A percentile compares a stretch with the other conserved stretches of the same genome.
phyloP scores from a whole-genome alignment of 2,797 vertebrate genomes.

The Crocodylus rhombifer region DNA sequence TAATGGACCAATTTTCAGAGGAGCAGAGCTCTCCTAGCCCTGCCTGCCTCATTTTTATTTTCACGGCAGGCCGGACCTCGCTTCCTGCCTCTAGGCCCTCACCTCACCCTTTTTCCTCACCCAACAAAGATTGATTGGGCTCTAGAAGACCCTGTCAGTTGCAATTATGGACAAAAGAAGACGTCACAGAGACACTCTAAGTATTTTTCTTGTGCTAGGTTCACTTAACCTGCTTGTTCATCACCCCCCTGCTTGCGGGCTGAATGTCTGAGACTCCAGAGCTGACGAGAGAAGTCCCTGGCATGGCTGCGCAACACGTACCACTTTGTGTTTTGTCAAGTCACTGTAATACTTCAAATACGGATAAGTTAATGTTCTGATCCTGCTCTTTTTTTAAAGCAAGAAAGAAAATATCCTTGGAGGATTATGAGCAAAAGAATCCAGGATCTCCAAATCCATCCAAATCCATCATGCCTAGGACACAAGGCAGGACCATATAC shows the following conservation, averaged over 20 bases:
- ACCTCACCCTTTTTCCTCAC: no score
- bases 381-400: not conserved
- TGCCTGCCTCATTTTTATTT: no score
- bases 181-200: no score
- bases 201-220: no score
- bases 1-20: not conserved
- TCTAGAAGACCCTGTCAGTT: no score
- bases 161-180: no score
- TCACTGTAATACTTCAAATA: not conserved
- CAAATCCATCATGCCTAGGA: not conserved
- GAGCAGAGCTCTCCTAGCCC: not conserved
- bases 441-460: not conserved
- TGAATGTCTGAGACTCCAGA: not conserved
- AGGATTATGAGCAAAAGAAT: not conserved
- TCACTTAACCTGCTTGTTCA: no score
- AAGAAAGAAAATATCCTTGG: not conserved
- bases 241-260: not conserved
- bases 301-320: fast-evolving
- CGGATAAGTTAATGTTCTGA: not conserved
- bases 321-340: not conserved
- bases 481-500: not conserved
- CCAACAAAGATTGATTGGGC: no score
- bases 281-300: fast-evolving
- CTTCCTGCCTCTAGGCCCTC: no score
- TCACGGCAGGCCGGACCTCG: no score